Conservation (phyloP, 2,888 invertebrate species). For the Ectemnius cavifrons region DNA sequence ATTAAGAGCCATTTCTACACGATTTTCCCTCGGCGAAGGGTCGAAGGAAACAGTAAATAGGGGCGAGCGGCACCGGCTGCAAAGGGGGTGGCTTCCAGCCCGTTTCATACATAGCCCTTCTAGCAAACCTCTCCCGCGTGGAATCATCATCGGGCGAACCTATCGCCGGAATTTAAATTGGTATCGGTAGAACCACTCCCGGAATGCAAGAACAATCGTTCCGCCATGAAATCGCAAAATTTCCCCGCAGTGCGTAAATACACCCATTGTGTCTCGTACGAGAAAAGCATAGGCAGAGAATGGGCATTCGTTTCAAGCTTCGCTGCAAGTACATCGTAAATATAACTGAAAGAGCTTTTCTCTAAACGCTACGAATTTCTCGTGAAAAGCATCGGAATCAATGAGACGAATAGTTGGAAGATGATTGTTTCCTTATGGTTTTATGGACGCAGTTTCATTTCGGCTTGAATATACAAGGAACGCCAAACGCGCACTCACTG, state of each 20-base stretch:
- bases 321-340: neutral
- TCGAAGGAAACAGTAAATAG: conserved; percentile 71
- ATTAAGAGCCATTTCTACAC: conserved; percentile 78
- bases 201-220: conserved; percentile 56
- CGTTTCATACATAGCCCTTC: conserved; percentile 43
- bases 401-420: conserved; percentile 17
- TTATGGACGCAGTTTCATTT: neutral
- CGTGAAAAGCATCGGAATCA: neutral
- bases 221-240: conserved; percentile 41
- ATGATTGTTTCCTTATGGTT: conserved; percentile 11
- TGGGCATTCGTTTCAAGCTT: too few species aligned
- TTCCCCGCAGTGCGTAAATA: conserved; percentile 25
- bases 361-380: neutral
- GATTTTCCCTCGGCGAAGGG: conserved; percentile 69
- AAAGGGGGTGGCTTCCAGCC: conserved; percentile 25
- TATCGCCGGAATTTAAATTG: conserved; percentile 69
- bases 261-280: conserved; percentile 1
- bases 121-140: conserved; percentile 38
- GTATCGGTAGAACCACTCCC: conserved; percentile 55
- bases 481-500: conserved; percentile 34
- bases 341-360: neutral
- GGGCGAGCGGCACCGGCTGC: conserved; percentile 47
- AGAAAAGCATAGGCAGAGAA: neutral
- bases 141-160: conserved; percentile 35
- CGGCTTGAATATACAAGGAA: neutral